Evolutionary conservation across 2,888 invertebrate species (phyloP).

Genomic region (Oegoconia quadripuncta): DNA sequence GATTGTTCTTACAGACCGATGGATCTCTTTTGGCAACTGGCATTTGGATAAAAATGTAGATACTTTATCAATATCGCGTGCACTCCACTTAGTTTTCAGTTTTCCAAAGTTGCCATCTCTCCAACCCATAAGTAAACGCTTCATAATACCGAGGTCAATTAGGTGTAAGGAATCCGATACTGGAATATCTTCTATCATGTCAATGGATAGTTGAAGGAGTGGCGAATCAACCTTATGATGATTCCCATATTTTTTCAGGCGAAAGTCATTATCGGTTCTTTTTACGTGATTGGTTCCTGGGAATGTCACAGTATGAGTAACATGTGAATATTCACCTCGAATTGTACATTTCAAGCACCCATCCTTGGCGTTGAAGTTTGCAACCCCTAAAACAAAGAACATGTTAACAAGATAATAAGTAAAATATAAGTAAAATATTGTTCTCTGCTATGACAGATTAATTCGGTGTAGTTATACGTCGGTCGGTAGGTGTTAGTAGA

Average conservation of each 20-base stretch:
- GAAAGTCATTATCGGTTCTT: slow-evolving; percentile 21
- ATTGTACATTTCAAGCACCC: slow-evolving; percentile 15
- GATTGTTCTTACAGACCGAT: slow-evolving; percentile 18
- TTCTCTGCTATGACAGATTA: no score
- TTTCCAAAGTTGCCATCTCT: slow-evolving; percentile 22
- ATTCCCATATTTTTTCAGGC: slow-evolving; percentile 18
- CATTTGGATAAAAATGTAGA: slow-evolving; percentile 8
- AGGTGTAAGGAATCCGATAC: slow-evolving; percentile 26
- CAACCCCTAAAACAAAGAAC: slow-evolving; percentile 11
- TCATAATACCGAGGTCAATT: slow-evolving; percentile 27
- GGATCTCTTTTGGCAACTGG: slow-evolving; percentile 20
- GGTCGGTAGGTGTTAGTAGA: no score
- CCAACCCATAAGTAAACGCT: slow-evolving; percentile 21
- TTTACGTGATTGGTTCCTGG: slow-evolving; percentile 2
- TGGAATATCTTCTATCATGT: slow-evolving; percentile 27
- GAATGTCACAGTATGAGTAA: slow-evolving; percentile 12
- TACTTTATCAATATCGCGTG: slow-evolving; percentile 13
- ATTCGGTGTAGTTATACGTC: no score
- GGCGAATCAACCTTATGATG: slow-evolving; percentile 25
- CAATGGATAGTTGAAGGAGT: slow-evolving; percentile 19
- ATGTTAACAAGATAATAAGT: not conserved
- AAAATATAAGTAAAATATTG: not conserved
- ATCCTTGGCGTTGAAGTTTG: slow-evolving; percentile 16
- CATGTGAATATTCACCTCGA: slow-evolving; percentile 15
- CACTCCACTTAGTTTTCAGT: slow-evolving; percentile 19